Evolutionary conservation across 2,797 vertebrate genomes (phyloP), one percentile per base, ranked within the genome.

Genomic region (Spea hammondii): DNA sequence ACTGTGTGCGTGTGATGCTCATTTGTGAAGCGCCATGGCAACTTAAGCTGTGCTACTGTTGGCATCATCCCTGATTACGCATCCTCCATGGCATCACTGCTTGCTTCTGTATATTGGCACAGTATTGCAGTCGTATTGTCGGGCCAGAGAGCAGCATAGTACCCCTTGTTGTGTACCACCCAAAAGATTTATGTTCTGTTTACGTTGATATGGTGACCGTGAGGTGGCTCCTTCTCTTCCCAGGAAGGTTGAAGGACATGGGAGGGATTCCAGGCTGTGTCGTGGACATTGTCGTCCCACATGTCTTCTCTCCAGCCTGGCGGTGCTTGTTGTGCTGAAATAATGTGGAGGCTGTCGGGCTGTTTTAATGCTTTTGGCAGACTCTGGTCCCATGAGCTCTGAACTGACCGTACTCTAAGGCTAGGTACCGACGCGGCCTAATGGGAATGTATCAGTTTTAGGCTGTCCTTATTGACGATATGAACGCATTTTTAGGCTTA

Each of bases 231-330:
- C 70, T 46, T 72, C 7, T 46, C 46, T 50, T 72, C 44, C 51
- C 14, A n/a, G 13, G 14, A 44, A 44, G 54, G 6, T 2, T 4
- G 10, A 72, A 67, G 70, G 77, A 79, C 50, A 57, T 60, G 70
- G 77, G 46, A 67, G 64, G 53, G 62, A n/a, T 45, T 44, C 0
- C 0, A 12, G 49, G 12, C 57, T 4, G 45, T 65, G 62, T 49
- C 14, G 0, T 44, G 44, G 64, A 7, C 12, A 49, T n/a, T 44
- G 14, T n/a, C 68, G 6, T 65, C 51, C 11, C 12, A 13, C 13
- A 51, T 32, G 51, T 2, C 64, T 65, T 67, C 68, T 32, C n/a
- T 51, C 17, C 4, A 17, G n/a, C 8, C 49, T 46, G 45, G 32
- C 66, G 8, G 6, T 49, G 8, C 14, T 14, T 49, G 51, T 44